A percentile compares a stretch with the other conserved stretches of the same genome.
Conservation (phyloP, 30 jellyfish, hydroid and myxozoan genomes). For the Rhopilema esculentum region DNA sequence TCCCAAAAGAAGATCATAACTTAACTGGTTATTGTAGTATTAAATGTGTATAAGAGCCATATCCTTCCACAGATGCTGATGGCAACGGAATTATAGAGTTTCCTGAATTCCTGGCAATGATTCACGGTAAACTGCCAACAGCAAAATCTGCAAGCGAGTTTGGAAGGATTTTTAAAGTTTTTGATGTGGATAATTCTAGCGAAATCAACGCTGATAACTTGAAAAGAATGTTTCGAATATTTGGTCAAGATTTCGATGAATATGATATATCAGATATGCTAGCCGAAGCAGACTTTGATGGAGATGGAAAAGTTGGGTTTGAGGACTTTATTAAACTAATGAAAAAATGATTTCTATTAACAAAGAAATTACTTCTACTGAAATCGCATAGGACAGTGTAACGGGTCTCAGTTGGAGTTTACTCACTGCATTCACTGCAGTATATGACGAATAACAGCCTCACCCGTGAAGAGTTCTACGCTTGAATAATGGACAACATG, state of each 20-base stretch:
- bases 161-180: slow-evolving; percentile 37
- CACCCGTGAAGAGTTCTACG: too few species aligned
- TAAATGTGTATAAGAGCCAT: too few species aligned
- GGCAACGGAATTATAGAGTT: slow-evolving; percentile 65
- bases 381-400: background rate
- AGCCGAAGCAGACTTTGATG: slow-evolving; percentile 46
- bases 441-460: too few species aligned
- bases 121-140: slow-evolving; percentile 21
- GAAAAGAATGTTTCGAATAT: slow-evolving; percentile 48
- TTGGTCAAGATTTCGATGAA: slow-evolving; percentile 48
- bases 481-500: too few species aligned
- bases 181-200: slow-evolving; percentile 44
- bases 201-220: slow-evolving; percentile 52
- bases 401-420: too few species aligned
- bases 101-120: slow-evolving; percentile 52
- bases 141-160: slow-evolving; percentile 8
- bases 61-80: slow-evolving; percentile 29
- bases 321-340: slow-evolving; percentile 35
- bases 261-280: slow-evolving; percentile 29
- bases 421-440: too few species aligned
- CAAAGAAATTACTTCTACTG: background rate
- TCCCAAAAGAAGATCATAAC: too few species aligned
- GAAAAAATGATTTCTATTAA: background rate
- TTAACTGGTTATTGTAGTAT: too few species aligned
- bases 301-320: slow-evolving; percentile 50